These are phyloP conservation scores for Drosophila cognata DNA, from an alignment of 2,888 invertebrate species.

Conservation along the genomic window DNA sequence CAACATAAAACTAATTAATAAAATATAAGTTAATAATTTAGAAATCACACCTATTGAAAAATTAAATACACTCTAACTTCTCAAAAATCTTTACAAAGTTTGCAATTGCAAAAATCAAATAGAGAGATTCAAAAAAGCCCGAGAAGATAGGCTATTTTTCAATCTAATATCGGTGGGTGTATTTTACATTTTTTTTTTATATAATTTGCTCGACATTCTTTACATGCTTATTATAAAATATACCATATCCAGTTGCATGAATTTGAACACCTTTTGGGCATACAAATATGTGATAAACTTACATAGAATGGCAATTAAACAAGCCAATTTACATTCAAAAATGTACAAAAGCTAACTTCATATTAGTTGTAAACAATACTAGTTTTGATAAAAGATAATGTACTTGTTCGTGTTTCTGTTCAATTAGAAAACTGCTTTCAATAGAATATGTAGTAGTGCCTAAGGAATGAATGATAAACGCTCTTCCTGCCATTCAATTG, in stretches of 20 bases:
- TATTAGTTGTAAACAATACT: conserved; percentile 7
- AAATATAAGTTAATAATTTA: background rate
- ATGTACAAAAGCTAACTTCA: conserved; percentile 12
- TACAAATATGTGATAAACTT: conserved; percentile 51
- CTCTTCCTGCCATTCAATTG: conserved; percentile 49
- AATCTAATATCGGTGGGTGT: background rate
- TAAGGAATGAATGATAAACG: conserved; percentile 46
- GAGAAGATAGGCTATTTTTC: background rate
- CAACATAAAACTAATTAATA: background rate
- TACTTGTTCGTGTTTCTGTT: conserved; percentile 16
- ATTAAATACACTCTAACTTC: background rate
- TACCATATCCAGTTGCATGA: conserved; percentile 6
- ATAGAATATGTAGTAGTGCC: conserved; percentile 51
- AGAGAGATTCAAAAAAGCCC: background rate
- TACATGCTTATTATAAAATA: conserved; percentile 13
- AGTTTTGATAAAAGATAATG: conserved; percentile 19
- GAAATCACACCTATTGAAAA: background rate
- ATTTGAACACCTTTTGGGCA: conserved; percentile 25
- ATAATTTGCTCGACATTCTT: conserved; percentile 21
- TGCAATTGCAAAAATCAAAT: background rate
- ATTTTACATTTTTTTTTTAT: background rate
- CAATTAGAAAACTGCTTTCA: conserved; percentile 27
- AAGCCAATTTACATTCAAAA: conserved; percentile 25
- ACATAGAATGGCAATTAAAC: conserved; percentile 27
- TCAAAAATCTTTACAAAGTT: background rate